Evolutionary conservation across 1,140 invertebrate genomes (phyloP).

Genomic region (Pseudobourletiella spinata): DNA sequence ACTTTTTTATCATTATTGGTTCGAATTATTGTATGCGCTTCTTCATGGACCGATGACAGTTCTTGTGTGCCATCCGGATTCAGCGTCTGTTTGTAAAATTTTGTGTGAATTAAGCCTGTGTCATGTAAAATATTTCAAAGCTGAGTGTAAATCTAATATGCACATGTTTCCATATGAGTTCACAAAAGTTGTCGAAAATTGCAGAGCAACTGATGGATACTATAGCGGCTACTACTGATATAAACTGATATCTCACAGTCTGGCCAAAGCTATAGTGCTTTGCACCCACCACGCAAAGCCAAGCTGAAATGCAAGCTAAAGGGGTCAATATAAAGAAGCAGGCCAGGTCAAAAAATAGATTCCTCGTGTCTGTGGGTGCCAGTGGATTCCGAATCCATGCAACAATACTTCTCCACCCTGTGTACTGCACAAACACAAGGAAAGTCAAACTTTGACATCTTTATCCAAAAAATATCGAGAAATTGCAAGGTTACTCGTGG

Average conservation of each 20-base stretch:
- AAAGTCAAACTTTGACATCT: neutral
- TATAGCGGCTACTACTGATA: too few species aligned
- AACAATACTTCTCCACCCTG: slow-evolving; percentile 13
- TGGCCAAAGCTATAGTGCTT: slow-evolving; percentile 15
- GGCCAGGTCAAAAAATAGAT: slow-evolving; percentile 41
- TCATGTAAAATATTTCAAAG: neutral
- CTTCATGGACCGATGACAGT: neutral
- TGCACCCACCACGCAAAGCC: slow-evolving; percentile 41
- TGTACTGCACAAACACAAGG: slow-evolving; percentile 23
- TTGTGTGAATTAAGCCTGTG: too few species aligned
- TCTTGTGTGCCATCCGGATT: neutral
- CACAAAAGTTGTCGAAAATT: too few species aligned
- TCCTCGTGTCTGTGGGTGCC: slow-evolving; percentile 17
- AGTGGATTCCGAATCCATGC: slow-evolving; percentile 20
- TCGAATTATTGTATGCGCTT: neutral
- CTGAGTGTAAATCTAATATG: neutral
- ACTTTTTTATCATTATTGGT: neutral
- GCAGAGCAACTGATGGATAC: too few species aligned
- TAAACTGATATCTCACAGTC: neutral
- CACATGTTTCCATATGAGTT: too few species aligned
- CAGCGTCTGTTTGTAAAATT: neutral
- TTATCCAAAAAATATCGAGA: neutral
- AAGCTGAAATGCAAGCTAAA: slow-evolving; percentile 39
- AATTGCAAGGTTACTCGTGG: slow-evolving; percentile 29
- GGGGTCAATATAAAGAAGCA: slow-evolving; percentile 44